Percentiles rank a stretch among this genome's conserved stretches.
Conservation (phyloP, 2,888 invertebrate species). For the Phania funesta region DNA sequence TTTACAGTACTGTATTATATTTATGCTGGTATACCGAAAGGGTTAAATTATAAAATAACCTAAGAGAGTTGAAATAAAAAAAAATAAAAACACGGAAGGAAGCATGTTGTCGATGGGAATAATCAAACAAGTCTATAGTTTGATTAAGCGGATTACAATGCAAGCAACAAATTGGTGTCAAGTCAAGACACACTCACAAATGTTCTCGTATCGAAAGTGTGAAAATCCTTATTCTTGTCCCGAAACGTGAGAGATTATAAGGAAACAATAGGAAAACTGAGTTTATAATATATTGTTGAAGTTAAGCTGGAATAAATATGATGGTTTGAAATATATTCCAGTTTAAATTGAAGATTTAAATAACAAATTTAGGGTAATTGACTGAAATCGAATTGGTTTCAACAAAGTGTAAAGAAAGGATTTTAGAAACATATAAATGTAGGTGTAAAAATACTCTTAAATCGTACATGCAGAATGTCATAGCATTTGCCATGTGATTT, state of each 20-base stretch:
- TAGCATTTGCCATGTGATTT: too few relatives aligned
- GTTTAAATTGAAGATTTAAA: conserved; percentile 14
- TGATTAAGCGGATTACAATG: conserved; percentile 65
- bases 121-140: conserved; percentile 63
- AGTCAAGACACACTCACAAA: conserved; percentile 27
- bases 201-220: background rate
- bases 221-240: conserved; percentile 11
- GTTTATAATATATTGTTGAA: conserved; percentile 40
- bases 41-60: conserved; percentile 45
- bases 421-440: background rate
- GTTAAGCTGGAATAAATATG: conserved; percentile 7
- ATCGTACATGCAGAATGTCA: too few relatives aligned
- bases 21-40: conserved; percentile 27
- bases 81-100: background rate
- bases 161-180: conserved; percentile 66
- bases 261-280: conserved; percentile 26
- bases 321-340: conserved; percentile 12
- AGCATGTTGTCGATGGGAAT: background rate
- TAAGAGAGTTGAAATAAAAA: background rate
- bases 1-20: conserved; percentile 51
- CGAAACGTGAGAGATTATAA: conserved; percentile 54
- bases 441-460: too few relatives aligned
- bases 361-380: conserved; percentile 15
- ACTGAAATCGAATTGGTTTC: conserved; percentile 11
- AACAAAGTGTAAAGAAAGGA: background rate